phyloP scores from a whole-genome alignment of 2,888 invertebrate genomes.

The Blera fallax region DNA sequence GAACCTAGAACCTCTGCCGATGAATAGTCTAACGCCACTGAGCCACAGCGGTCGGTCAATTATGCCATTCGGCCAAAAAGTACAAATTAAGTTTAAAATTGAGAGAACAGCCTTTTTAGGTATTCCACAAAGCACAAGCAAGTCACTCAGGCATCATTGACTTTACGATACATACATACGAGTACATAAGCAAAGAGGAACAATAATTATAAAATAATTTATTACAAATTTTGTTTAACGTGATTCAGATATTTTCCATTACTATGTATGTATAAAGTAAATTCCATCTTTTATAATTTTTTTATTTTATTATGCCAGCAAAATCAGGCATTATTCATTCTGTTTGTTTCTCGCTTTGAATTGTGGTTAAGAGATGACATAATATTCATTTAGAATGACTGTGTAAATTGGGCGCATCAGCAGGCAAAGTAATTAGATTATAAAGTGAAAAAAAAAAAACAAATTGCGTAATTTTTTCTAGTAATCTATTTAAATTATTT shows the following conservation, averaged over 20 bases:
- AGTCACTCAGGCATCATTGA: too few relatives aligned
- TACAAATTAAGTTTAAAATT: too few relatives aligned
- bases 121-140: too few relatives aligned
- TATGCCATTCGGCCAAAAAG: too few relatives aligned
- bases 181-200: too few relatives aligned
- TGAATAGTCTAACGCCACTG: too few relatives aligned
- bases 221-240: too few relatives aligned
- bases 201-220: too few relatives aligned
- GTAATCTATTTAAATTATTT: constrained; percentile 5
- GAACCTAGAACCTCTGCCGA: too few relatives aligned
- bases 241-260: background rate
- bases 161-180: too few relatives aligned
- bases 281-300: background rate
- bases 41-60: too few relatives aligned
- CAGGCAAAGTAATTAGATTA: constrained; percentile 1
- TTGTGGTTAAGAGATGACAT: constrained; percentile 12
- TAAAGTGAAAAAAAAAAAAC: background rate
- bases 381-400: constrained; percentile 12
- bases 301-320: background rate
- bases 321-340: background rate
- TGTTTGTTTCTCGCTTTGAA: background rate
- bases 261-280: background rate
- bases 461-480: constrained; percentile 1
- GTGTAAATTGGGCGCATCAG: constrained; percentile 22
- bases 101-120: too few relatives aligned